Conservation (phyloP, 2,888 invertebrate species). For the Epirrhoe alternata region DNA sequence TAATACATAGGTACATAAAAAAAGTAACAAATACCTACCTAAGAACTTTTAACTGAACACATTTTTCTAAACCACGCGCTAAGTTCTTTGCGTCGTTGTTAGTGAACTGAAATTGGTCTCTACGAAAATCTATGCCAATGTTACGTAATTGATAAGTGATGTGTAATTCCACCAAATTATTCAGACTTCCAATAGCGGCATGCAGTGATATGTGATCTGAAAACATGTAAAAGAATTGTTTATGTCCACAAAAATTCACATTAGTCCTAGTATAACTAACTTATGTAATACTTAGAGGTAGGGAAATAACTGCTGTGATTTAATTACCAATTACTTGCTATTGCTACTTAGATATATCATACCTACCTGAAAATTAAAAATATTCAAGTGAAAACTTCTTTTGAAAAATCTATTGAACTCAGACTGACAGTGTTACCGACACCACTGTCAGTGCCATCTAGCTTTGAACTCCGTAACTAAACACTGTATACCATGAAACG, state of each 20-base stretch:
- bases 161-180: conserved; percentile 73
- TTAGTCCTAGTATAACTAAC: no score
- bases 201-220: conserved; percentile 80
- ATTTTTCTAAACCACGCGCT: conserved; percentile 75
- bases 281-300: conserved; percentile 3
- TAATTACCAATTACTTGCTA: no score
- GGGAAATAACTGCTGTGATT: not conserved
- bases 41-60: conserved; percentile 63
- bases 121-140: conserved; percentile 71
- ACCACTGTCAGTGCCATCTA: no score
- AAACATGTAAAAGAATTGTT: not conserved
- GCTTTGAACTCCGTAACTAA: no score
- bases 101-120: conserved; percentile 81
- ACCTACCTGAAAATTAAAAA: no score
- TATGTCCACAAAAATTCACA: not conserved
- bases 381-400: no score
- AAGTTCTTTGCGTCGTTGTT: conserved; percentile 77
- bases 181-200: conserved; percentile 77
- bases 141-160: conserved; percentile 71
- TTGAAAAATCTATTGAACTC: no score
- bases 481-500: no score
- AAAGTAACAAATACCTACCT: conserved; percentile 53
- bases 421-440: no score
- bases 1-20: not conserved
- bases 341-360: no score